Conservation (phyloP, 2,113 vertebrate species). For the Gnathonemus echidnorhynchus region DNA sequence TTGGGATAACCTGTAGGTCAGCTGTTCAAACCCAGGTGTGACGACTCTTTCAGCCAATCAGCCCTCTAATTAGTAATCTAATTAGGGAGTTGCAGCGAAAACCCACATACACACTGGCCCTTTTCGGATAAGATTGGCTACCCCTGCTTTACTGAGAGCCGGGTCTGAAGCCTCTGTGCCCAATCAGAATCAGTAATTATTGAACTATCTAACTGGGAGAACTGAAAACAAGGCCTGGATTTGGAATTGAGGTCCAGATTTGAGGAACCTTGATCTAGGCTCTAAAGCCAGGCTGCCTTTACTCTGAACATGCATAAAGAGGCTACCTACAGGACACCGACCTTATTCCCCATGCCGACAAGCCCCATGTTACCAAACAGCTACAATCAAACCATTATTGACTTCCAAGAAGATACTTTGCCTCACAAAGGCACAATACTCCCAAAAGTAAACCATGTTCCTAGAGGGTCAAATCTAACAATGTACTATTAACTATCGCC, state of each 20-base stretch:
- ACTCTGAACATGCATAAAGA: background rate
- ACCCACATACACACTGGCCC: no score
- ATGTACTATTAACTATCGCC: background rate
- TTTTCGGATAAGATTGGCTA: no score
- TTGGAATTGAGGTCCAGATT: background rate
- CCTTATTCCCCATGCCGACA: background rate
- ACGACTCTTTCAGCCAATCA: no score
- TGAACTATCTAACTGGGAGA: background rate
- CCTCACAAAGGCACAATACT: background rate
- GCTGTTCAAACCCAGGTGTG: no score
- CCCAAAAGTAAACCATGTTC: background rate
- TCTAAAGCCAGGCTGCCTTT: background rate
- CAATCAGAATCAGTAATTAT: background rate
- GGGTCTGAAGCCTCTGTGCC: background rate
- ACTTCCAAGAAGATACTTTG: background rate
- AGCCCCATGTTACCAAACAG: background rate
- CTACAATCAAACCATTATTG: background rate
- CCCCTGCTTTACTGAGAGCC: background rate
- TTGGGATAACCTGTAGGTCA: no score
- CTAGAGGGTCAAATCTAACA: background rate
- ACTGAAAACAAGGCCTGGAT: background rate
- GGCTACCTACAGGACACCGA: background rate
- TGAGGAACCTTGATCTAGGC: background rate
- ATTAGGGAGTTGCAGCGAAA: no score
- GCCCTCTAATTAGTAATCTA: no score